Evolutionary conservation across 2,797 vertebrate genomes (phyloP).

Genomic region (Cuculus canorus): DNA sequence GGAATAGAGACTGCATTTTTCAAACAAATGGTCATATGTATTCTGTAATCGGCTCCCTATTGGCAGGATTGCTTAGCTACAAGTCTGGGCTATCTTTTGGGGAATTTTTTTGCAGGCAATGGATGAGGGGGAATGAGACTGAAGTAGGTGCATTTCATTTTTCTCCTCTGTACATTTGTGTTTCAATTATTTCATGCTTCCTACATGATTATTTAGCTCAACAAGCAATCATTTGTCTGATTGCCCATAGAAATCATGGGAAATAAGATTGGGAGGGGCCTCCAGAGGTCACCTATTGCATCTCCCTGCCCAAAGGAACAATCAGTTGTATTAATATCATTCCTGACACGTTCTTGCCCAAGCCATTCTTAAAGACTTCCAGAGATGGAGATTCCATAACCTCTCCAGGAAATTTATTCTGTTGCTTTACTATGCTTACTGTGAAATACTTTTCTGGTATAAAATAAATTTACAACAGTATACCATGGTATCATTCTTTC

Average conservation of each 20-base stretch:
- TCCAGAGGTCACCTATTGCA: background rate
- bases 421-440: background rate
- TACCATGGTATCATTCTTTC: background rate
- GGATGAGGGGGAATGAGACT: background rate
- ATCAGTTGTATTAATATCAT: background rate
- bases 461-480: background rate
- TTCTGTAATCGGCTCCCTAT: constrained; percentile 15
- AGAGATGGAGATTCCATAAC: background rate
- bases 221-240: constrained; percentile 29
- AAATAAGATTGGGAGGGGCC: constrained; percentile 14
- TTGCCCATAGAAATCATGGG: background rate
- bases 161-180: background rate
- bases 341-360: background rate
- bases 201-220: constrained; percentile 37
- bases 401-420: background rate
- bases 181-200: constrained; percentile 21
- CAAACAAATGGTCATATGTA: constrained; percentile 43
- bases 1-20: constrained; percentile 41
- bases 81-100: background rate
- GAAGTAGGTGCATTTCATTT: background rate
- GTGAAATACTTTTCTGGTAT: background rate
- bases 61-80: constrained; percentile 8
- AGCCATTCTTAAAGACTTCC: background rate
- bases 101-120: background rate
- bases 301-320: background rate